Evolutionary conservation across 2,113 vertebrate genomes (phyloP), one percentile per base, ranked within the genome.

Genomic region (Ivindomyrus marchei): DNA sequence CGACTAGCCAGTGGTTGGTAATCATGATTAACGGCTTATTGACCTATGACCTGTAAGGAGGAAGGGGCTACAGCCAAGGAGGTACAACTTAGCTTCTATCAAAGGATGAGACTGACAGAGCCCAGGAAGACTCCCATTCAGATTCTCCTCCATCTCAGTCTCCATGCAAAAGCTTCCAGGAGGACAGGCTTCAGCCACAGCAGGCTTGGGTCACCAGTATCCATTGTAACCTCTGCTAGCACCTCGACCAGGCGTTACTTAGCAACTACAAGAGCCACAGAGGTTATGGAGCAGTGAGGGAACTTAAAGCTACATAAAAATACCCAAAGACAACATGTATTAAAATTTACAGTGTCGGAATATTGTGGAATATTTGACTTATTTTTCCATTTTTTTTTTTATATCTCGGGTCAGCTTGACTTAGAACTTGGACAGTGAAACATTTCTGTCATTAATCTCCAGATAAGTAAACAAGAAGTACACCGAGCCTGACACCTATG

Each of bases 1-100:
- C 74, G 15, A 89, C 90, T 53, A 66, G 77, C 90, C 88, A 93
- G 92, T 88, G 92, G 45, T 70, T 90, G 85, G 91, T 46, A 85
- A 49, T 91, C 92, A 39, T 93, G 94, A 94, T 92, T 94, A 92
- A 94, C 90, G 91, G 87, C 93, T 92, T 92, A 89, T 91, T 92
- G 93, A 93, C 94, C 93, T 88, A 80, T 94, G 96, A 96, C 95
- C 96, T 94, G 93, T 94, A 95, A 92, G 94, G 94, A 94, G 94
- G 93, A 92, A 94, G 93, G 92, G 94, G 93, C 90, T 93, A 92
- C 93, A 95, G 93, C 96, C 0, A 10, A 5, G 46, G 80, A 91
- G 42, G 90, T 92, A 92, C 88, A 52, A 62, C 85, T 89, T n/a
- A 88, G 90, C 91, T 90, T 89, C 92, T 93, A 94, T 95, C 47